Evolutionary conservation across 2,113 vertebrate genomes (phyloP).

Genomic region (Athene noctua): DNA sequence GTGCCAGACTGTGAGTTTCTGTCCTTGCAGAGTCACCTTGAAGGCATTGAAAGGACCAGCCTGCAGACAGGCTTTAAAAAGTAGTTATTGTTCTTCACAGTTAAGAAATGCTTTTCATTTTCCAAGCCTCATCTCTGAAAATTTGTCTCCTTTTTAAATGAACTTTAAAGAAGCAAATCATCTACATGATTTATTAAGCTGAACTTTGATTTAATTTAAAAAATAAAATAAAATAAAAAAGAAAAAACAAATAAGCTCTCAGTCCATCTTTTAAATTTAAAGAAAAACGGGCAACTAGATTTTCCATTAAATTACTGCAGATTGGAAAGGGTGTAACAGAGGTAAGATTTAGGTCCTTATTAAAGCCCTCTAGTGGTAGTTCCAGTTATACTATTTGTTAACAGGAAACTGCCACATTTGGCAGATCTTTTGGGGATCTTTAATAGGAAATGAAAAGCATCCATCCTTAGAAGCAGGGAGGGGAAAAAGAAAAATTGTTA

Average conservation of each 20-base stretch:
- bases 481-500: background rate
- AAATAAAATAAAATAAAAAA: background rate
- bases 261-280: background rate
- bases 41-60: background rate
- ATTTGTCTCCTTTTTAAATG: background rate
- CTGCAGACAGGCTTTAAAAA: background rate
- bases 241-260: background rate
- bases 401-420: background rate
- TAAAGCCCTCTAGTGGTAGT: slow-evolving; percentile 37
- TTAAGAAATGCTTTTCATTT: background rate
- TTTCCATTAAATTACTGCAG: background rate
- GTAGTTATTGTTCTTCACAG: background rate
- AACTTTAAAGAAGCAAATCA: background rate
- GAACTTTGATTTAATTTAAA: background rate
- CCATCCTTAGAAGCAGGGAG: background rate
- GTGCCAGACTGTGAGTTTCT: background rate
- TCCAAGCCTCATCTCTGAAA: background rate
- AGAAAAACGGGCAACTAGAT: background rate
- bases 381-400: background rate
- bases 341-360: background rate
- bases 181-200: background rate
- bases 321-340: background rate
- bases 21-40: background rate
- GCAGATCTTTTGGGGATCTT: background rate
- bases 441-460: background rate